Evolutionary conservation across 2,888 invertebrate species (phyloP).

Genomic region (Epistrophe eligans): DNA sequence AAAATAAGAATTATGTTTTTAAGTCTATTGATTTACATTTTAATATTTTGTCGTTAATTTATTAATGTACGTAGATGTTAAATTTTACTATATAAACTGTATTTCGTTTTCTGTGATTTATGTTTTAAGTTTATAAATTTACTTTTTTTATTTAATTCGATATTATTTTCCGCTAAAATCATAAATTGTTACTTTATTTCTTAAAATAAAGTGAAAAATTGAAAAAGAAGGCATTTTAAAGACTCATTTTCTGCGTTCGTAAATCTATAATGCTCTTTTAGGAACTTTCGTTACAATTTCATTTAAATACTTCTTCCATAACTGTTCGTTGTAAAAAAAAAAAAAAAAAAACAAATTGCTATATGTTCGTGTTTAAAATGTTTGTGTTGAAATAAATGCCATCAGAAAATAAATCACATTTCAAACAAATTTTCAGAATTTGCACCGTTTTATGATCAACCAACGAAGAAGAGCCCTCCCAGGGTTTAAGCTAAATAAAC

Average conservation of each 20-base stretch:
- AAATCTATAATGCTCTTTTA: background rate
- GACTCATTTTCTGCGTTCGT: background rate
- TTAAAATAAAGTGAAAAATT: conserved; percentile 3
- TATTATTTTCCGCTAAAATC: background rate
- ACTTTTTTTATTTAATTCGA: conserved; percentile 1
- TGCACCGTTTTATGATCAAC: conserved; percentile 8
- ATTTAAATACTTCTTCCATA: conserved; percentile 14
- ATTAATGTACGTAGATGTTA: conserved; percentile 48
- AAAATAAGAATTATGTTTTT: conserved; percentile 34
- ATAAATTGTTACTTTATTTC: background rate
- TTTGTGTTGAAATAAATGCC: conserved; percentile 16
- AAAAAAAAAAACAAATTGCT: background rate
- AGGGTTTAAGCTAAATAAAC: conserved; percentile 12
- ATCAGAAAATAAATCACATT: conserved; percentile 2
- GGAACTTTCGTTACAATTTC: background rate
- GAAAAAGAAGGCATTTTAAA: background rate
- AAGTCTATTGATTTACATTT: conserved; percentile 46
- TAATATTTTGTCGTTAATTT: conserved; percentile 45
- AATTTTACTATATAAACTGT: conserved; percentile 50
- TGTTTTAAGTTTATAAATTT: conserved; percentile 65
- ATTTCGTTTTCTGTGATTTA: conserved; percentile 76
- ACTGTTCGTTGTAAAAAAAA: conserved; percentile 14
- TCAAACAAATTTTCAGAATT: background rate
- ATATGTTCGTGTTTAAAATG: background rate
- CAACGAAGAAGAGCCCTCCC: conserved; percentile 26